Base-by-base conservation (phyloP, 2,797 vertebrate species). In the Notamacropus eugenii region DNA sequence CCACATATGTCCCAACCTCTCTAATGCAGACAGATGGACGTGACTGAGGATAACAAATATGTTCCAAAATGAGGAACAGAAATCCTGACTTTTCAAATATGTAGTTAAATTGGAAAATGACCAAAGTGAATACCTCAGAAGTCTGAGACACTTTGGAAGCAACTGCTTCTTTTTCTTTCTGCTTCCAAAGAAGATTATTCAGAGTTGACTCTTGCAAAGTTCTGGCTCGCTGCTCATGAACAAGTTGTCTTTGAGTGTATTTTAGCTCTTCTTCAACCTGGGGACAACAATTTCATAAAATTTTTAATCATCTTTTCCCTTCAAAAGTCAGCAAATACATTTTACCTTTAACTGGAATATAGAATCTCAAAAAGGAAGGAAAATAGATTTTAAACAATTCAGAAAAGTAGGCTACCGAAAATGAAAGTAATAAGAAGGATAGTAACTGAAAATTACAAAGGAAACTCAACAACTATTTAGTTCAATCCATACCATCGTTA, bases 211-310 rank as follows among this genome's bases (percentile, higher is more conserved):
- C 50, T 97, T 99, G 99, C 93, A 99, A 97, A 13, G 98, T 98
- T 94, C 99, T 99, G 90, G 99, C 98, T 94, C 98, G 99, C 94
- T 99, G 99, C 97, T 99, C 99, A 98, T 99, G 99, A 97, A 99
- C 98, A 59, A 99, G 98, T 62, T 99, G 98, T 54, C 98, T 99
- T 97, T 99, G 99, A 24, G 98, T 98, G 98, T 99, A 99, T 96
- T 98, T 99, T 95, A 98, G 98, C 96, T 99, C 99, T 10, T 99
- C 99, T 98, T 99, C 99, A 95, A 99, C 98, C 99, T 99, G 96
- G 54, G 95, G 52, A 90, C 40, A 52, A 52, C 50, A 97, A 50
- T 87, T 97, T 90, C 90, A 92, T 90, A 59, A 93, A 34, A 46
- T 90, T 87, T 93, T 94, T 59, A 46, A 34, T 90, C 22, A 11